Conservation (phyloP, 1,140 invertebrate species). For the Druon quercuslanigerum region DNA sequence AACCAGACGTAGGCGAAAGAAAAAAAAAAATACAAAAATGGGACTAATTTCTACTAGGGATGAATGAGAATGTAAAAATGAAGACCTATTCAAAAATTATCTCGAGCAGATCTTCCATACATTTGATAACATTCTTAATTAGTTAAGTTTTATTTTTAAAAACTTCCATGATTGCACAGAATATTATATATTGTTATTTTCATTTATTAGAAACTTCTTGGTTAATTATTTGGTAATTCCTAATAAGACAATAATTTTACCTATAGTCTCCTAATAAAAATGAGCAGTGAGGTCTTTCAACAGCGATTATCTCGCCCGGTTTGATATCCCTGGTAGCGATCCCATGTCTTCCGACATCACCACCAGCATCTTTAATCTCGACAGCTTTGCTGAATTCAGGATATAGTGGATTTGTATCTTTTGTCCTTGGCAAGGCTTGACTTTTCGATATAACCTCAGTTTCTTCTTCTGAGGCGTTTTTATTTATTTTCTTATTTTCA, state of each 20-base stretch:
- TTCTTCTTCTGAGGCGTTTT: conserved; percentile 61
- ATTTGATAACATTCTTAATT: no score
- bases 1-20: no score
- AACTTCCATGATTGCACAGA: no score
- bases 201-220: no score
- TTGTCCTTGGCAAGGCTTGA: conserved; percentile 54
- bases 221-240: no score
- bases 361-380: conserved; percentile 74
- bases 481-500: conserved; percentile 48
- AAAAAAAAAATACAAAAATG: no score
- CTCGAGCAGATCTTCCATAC: no score
- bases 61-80: no score
- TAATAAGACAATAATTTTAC: conserved; percentile 67
- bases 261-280: conserved; percentile 83
- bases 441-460: conserved; percentile 44
- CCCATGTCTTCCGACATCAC: conserved; percentile 78
- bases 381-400: conserved; percentile 78
- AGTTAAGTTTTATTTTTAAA: no score
- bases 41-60: no score
- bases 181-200: no score
- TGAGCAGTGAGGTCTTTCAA: conserved; percentile 85
- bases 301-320: conserved; percentile 81
- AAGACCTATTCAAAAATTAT: no score
- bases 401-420: conserved; percentile 74
- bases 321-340: conserved; percentile 80